phyloP scores from a whole-genome alignment of 2,797 vertebrate species.

The Hippoglossus hippoglossus region DNA sequence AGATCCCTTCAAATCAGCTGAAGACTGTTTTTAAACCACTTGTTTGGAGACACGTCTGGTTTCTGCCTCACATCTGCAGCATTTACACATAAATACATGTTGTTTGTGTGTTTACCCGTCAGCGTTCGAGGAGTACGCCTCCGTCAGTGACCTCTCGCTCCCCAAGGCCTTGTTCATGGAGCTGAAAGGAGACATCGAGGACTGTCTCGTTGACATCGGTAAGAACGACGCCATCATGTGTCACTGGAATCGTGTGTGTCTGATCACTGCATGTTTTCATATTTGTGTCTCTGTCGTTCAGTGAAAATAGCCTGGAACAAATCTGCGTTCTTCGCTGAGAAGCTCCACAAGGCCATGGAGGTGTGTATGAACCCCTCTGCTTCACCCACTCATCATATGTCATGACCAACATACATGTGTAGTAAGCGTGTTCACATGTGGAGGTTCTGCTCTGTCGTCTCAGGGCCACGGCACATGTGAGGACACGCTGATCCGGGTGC shows the following conservation, averaged over 20 bases:
- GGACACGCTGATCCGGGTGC: constrained; percentile 85
- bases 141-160: constrained; percentile 70
- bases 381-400: background rate
- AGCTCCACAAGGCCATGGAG: constrained; percentile 90
- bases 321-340: constrained; percentile 93
- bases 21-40: background rate
- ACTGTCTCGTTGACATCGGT: constrained; percentile 83
- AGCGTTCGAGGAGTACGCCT: constrained; percentile 78
- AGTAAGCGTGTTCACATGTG: too few species aligned
- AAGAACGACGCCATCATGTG: constrained; percentile 23
- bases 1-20: background rate
- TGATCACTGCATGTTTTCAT: background rate
- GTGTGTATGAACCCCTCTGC: constrained; percentile 70
- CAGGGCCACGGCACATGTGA: constrained; percentile 87
- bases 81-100: constrained; percentile 1
- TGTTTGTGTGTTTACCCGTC: constrained; percentile 23
- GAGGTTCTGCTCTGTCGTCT: background rate
- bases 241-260: background rate
- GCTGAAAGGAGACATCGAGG: constrained; percentile 82
- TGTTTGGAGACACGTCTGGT: background rate
- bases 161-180: constrained; percentile 78
- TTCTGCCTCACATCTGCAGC: background rate
- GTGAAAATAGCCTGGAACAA: constrained; percentile 91
- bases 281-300: constrained; percentile 67
- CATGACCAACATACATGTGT: too few species aligned